A percentile compares a stretch with the other conserved stretches of the same genome.
Evolutionary conservation across 2,113 vertebrate species (phyloP).

Genomic region (Formicarius rufipectus): DNA sequence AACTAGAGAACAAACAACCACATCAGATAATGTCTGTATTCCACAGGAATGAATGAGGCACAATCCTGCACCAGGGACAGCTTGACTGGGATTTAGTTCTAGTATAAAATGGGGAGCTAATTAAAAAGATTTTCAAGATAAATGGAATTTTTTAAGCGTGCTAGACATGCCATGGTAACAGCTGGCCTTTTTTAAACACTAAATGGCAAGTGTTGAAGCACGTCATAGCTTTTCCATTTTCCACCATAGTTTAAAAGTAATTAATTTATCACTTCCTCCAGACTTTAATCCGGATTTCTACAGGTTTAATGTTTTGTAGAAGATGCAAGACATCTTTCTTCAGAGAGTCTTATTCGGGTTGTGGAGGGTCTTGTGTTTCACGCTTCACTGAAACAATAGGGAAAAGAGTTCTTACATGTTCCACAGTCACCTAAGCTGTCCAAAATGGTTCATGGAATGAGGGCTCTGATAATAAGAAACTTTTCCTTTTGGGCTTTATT

Average conservation of each 20-base stretch:
- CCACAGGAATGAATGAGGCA: not conserved
- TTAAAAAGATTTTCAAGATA: slow-evolving; percentile 13
- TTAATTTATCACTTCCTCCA: slow-evolving; percentile 8
- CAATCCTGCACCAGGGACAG: not conserved
- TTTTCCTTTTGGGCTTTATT: not conserved
- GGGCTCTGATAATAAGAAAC: not conserved
- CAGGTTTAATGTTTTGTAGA: slow-evolving; percentile 22
- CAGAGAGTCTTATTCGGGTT: slow-evolving; percentile 24
- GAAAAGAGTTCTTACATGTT: slow-evolving; percentile 30
- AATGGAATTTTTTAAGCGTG: not conserved
- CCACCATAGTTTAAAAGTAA: not conserved
- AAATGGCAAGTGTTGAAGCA: not conserved
- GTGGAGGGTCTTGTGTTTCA: slow-evolving; percentile 57
- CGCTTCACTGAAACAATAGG: slow-evolving; percentile 57
- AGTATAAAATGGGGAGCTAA: slow-evolving; percentile 21
- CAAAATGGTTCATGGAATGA: not conserved
- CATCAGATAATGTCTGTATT: not conserved
- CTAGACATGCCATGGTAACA: not conserved
- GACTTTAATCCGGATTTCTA: slow-evolving; percentile 13
- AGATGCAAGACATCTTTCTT: slow-evolving; percentile 43
- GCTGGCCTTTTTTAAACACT: not conserved
- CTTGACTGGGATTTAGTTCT: not conserved
- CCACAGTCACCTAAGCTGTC: not conserved
- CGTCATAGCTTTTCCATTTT: slow-evolving; percentile 50
- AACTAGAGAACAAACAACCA: slow-evolving; percentile 13